Base-by-base conservation (phyloP, 2,113 vertebrate species). In the Mus spicilegus region DNA sequence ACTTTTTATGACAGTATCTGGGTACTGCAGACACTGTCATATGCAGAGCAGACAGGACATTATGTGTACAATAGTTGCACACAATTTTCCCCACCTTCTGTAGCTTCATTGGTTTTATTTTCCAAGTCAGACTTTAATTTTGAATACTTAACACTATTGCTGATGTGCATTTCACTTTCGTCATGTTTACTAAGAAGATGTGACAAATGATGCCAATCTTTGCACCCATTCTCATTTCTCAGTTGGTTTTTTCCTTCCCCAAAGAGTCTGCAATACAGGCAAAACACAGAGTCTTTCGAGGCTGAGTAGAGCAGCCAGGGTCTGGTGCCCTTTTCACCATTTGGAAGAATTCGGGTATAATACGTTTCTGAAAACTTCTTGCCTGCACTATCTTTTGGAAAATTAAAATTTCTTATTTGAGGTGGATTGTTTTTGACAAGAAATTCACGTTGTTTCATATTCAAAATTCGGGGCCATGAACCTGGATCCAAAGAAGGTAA, bases 361-460 rank as follows among this genome's bases (percentile, higher is more conserved):
- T 98, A 98, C 14, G 96, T 94, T 97, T 98, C 97, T 72, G 97
- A 98, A 97, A 98, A 98, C 81, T 97, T 98, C n/a, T 97, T 98
- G 26, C 97, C 97, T 80, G 97, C 94, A 90, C 51, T 97, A 69
- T 98, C 97, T 89, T 98, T 98, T 72, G 97, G 97, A 89, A 98
- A 98, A 87, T 97, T 96, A 93, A 97, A 96, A 91, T 98, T 96
- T 96, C 96, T 96, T 82, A 98, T 73, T 97, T 98, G 97, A 96
- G 96, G 94, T 10, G 94, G 95, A 46, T 96, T 91, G 82, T 97
- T 96, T 96, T 98, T 93, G 82, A 97, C 54, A 94, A 98, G 95
- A 89, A 36, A 61, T 49, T 97, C 86, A 13, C 97, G 87, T 9
- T 97, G 96, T 78, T 97, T 97, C 86, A 92, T 87, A 92, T 88